Evolutionary conservation across 2,888 invertebrate species (phyloP).

Genomic region (Platycheirus albimanus): DNA sequence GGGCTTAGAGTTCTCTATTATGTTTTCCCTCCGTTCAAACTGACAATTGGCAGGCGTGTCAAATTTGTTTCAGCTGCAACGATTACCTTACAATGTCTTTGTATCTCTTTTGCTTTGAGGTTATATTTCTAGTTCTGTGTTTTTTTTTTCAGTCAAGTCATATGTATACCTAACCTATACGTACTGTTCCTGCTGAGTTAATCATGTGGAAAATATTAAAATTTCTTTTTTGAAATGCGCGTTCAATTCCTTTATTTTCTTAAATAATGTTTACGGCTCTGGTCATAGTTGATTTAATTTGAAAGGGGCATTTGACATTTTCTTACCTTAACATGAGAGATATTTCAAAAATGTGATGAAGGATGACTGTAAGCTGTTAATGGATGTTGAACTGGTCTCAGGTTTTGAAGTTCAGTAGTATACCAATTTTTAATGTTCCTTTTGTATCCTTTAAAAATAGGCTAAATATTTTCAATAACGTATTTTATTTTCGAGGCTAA

Average conservation of each 20-base stretch:
- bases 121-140: too few species aligned
- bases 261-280: conserved; percentile 8
- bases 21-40: conserved; percentile 20
- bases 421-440: too few species aligned
- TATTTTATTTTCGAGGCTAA: too few species aligned
- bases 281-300: conserved; percentile 61
- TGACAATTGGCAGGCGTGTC: conserved; percentile 73
- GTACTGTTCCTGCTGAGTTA: conserved; percentile 48
- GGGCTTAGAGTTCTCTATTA: conserved; percentile 21
- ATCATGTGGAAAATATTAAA: conserved; percentile 71
- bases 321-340: conserved; percentile 4
- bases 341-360: neutral
- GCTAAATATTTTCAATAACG: too few species aligned
- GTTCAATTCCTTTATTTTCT: conserved; percentile 20
- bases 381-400: neutral
- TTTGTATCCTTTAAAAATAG: too few species aligned
- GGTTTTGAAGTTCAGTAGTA: too few species aligned
- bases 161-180: neutral
- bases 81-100: conserved; percentile 45
- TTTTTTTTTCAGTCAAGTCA: conserved; percentile 6
- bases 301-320: conserved; percentile 41
- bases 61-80: conserved; percentile 69
- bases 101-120: too few species aligned
- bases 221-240: conserved; percentile 25
- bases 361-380: conserved; percentile 27